Percentiles rank a stretch among this genome's conserved stretches.
Conservation (phyloP, 1,140 invertebrate genomes). For the Laodelphax striatellus region DNA sequence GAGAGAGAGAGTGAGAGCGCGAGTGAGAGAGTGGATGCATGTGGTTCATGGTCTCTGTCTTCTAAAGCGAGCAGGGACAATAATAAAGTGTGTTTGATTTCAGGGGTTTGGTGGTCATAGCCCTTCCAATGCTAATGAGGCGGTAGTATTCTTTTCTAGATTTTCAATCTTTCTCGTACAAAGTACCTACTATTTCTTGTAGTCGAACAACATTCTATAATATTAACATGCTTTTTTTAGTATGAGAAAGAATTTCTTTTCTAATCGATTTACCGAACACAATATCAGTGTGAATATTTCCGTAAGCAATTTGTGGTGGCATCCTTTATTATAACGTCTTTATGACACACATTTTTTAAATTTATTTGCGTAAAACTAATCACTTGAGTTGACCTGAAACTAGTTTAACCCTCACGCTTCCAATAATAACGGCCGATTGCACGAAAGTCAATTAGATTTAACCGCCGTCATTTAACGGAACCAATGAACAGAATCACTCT, state of each 20-base stretch:
- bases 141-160: slow-evolving; percentile 36
- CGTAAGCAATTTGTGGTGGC: too few species aligned
- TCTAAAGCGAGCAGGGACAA: slow-evolving; percentile 5
- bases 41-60: too few species aligned
- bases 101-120: slow-evolving; percentile 53
- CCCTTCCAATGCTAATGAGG: slow-evolving; percentile 39
- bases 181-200: slow-evolving; percentile 16
- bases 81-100: slow-evolving; percentile 33
- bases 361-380: too few species aligned
- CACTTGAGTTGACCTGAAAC: too few species aligned
- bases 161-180: slow-evolving; percentile 30
- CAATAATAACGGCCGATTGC: too few species aligned
- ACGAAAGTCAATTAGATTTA: too few species aligned
- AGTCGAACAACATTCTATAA: slow-evolving; percentile 11
- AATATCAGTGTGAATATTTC: slow-evolving; percentile 11
- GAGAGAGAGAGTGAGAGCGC: neutral
- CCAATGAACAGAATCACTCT: too few species aligned
- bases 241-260: slow-evolving; percentile 15
- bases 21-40: too few species aligned
- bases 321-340: too few species aligned
- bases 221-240: slow-evolving; percentile 6
- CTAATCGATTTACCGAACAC: neutral
- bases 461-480: too few species aligned
- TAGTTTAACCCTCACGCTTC: too few species aligned
- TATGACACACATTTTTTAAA: too few species aligned